A percentile compares a stretch with the other conserved stretches of the same genome.
Conservation (phyloP, 2,113 vertebrate species). For the Acanthochromis polyacanthus region DNA sequence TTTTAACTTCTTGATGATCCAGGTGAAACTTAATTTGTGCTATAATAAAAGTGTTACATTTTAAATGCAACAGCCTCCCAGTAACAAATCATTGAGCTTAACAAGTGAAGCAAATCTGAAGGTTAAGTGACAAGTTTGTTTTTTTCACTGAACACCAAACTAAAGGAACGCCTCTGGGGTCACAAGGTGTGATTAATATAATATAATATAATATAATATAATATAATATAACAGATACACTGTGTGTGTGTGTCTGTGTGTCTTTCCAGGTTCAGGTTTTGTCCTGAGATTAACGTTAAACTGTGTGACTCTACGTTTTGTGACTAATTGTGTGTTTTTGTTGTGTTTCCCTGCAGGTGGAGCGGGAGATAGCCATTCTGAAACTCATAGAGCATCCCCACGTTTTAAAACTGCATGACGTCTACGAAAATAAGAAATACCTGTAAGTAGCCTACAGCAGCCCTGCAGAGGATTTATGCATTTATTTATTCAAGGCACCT, state of each 20-base stretch:
- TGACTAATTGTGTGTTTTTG: slow-evolving; percentile 4
- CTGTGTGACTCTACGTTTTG: background rate
- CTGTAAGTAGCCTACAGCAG: slow-evolving; percentile 88
- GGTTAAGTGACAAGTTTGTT: background rate
- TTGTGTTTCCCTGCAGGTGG: slow-evolving; percentile 87
- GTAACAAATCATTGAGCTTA: background rate
- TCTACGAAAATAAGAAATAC: slow-evolving; percentile 99
- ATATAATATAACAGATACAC: background rate
- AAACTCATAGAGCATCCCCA: slow-evolving; percentile 99
- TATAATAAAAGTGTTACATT: background rate
- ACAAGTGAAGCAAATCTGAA: background rate
- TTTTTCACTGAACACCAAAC: background rate
- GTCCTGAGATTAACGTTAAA: background rate
- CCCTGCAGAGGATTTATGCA: too few relatives aligned
- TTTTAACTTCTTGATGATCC: background rate
- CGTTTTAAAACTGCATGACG: slow-evolving; percentile 97
- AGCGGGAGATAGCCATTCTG: slow-evolving; percentile 98
- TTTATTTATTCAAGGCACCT: too few relatives aligned
- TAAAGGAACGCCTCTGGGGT: background rate
- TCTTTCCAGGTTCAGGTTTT: background rate
- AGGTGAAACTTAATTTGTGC: background rate
- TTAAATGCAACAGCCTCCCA: background rate
- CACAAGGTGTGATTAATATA: background rate
- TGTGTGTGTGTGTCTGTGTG: background rate
- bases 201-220: background rate